Base-by-base conservation (phyloP, 2,113 vertebrate species). In the Orcinus orca region DNA sequence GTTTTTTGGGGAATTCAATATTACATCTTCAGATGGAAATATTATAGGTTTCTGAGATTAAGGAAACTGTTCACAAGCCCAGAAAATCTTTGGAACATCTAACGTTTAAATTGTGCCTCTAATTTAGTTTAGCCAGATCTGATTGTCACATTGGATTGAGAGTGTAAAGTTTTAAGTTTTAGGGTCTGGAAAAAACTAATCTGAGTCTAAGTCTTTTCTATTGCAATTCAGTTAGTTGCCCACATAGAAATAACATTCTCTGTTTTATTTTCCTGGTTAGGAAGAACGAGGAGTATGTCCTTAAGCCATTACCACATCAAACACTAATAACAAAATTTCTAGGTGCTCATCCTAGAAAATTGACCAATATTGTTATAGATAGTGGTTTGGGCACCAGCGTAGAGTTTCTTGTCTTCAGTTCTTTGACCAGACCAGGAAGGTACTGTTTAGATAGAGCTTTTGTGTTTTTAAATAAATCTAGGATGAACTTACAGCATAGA, bases 251-350 rank as follows among this genome's bases (percentile, higher is more conserved):
- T 93, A 77, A 85, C 4, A 65, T 90, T 94, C 65, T 83, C 17
- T 68, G 41, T 44, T 97, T 92, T 74, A 80, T 79, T 36, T 93
- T 93, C 21, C 77, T 80, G 50, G 20, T 96, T 96, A 84, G 88
- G 80, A 93, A 94, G 50, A 65, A 93, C 87, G 55, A 95, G 15
- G 25, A 73, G 14, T 8, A 10, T 85, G 25, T 93, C 26, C 65
- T 63, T 88, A 87, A 96, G 53, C 60, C 38, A 81, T 36, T 80
- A 83, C 47, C 60, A 77, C 77, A 82, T 96, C 76, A 94, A 71
- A 96, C 55, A 73, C 60, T 67, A 76, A 76, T 96, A 80, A 74
- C 29, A 80, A 92, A 79, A 97, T 76, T 84, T 97, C 87, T 70
- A 76, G 71, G 58, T 38, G 47, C 23, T 87, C 79, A 89, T 50